Conservation (phyloP, 2,888 invertebrate genomes). For the Eupithecia centaureata region DNA sequence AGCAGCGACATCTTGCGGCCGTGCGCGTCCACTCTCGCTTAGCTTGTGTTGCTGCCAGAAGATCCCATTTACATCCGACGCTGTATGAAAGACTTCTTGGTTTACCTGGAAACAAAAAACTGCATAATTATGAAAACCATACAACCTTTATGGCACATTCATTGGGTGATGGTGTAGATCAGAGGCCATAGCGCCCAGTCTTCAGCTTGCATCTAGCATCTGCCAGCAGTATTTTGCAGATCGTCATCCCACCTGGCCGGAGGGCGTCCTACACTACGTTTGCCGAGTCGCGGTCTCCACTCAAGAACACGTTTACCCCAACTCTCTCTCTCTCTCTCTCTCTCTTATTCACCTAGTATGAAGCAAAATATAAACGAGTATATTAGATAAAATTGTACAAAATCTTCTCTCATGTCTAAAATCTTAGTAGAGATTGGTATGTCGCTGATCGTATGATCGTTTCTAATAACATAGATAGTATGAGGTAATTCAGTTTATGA, state of each 20-base stretch:
- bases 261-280: no score
- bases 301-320: no score
- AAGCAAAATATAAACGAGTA: neutral
- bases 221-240: no score
- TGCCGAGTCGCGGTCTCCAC: no score
- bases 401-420: neutral
- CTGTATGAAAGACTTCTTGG: neutral
- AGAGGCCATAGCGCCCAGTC: no score
- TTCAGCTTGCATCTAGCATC: no score
- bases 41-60: slow-evolving; percentile 20
- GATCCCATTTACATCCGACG: slow-evolving; percentile 26
- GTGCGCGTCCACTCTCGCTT: slow-evolving; percentile 50
- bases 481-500: neutral
- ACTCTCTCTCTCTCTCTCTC: no score
- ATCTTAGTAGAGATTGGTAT: neutral
- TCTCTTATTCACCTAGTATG: neutral
- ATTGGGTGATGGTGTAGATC: no score
- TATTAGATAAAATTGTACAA: neutral
- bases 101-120: slow-evolving; percentile 35
- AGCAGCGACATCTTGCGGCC: slow-evolving; percentile 72
- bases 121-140: neutral
- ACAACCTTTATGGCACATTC: neutral
- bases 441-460: slow-evolving; percentile 6
- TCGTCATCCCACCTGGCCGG: no score
- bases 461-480: neutral